Evolutionary conservation across 2,888 invertebrate genomes (phyloP), one percentile per base, ranked within the genome.

Genomic region (Pyrgus malvae): DNA sequence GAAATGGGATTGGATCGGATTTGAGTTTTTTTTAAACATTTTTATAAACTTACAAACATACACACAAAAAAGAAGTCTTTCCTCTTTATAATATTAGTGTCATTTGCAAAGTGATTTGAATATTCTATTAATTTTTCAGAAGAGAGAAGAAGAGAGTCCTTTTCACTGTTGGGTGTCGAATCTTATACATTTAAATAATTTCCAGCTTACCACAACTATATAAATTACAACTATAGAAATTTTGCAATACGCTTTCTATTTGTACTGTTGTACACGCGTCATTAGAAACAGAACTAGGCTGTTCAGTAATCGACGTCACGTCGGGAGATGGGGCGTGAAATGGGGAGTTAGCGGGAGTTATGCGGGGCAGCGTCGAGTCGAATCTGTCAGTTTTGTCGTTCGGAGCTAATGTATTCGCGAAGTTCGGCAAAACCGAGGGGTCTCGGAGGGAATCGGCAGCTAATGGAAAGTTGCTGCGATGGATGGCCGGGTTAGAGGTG

Each of bases 381-480:
- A 78, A 83, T 84, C 84, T 81, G 81, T 84, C 84, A 83, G 77
- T 77, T 76, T 70, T 74, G 79, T 75, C 74, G 74, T 68, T 70
- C 73, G 64, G 71, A 74, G 76, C 82, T 85, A 85, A 85, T 85
- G 84, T 85, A 84, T 85, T 84, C 85, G 64, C 68, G 72, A 84
- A 85, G 80, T 84, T 84, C 72, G 74, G 75, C 70, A 81, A 80
- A 83, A 80, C 78, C 72, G 76, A 69, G 74, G 71, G 69, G 70
- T 74, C 78, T 75, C 79, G 48, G 66, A 76, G 78, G 80, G 76
- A 79, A 77, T 76, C 75, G 69, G 74, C 61, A 63, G 68, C 69
- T 78, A 77, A 81, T 78, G 78, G 82, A 80, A 79, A 84, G 75
- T 83, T 78, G 73, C 73, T 76, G 76, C 78, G 74, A 50, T 50